Base-by-base conservation (phyloP, 2,797 vertebrate species). In the Salmo trutta region DNA sequence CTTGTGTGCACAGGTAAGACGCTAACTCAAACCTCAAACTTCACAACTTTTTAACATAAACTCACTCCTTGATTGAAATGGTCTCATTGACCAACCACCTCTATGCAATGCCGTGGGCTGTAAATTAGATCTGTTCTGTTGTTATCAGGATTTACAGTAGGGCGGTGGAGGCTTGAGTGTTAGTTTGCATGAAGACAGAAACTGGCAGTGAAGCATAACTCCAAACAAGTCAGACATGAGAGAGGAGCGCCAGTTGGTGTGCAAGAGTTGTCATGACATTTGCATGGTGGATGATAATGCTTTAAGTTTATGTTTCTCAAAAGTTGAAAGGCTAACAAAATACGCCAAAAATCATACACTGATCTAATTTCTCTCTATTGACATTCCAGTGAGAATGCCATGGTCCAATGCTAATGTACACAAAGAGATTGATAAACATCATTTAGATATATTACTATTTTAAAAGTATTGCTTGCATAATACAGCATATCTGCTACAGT, bases 1-100 rank as follows among this genome's bases (percentile, higher is more conserved):
- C 80, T 81, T 79, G 80, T 65, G 62, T 84, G 82, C 71, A 75
- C 91, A 94, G 91, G 94, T 93, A 92, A 86, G 87, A 1, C 21
- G 47, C 59, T 47, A 47, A 47, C 36, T 82, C 52, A 31, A 6
- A 19, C 16, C 36, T 82, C 52, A 31, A 6, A 19, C 16, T 82
- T 31, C 1, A 17, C 65, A 76, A 79, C 29, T 73, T 1, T 51
- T 71, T 70, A n/a, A 47, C 41, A 47, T 47, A 3, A 47, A 47
- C 41, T 12, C 41, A 47, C 2, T 47, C 41, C 41, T 47, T 47
- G 10, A 47, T 47, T 12, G 41, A 14, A 47, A 47, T 47, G 41
- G 17, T 19, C 16, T 51, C 8, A 17, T 3, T 68, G n/a, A 10
- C 21, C 5, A 8, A 21, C 69, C 31, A 62, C 29, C 70, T 31